Evolutionary conservation across 2,113 vertebrate genomes (phyloP), one percentile per base, ranked within the genome.

Genomic region (Onychorhynchus coronatus): DNA sequence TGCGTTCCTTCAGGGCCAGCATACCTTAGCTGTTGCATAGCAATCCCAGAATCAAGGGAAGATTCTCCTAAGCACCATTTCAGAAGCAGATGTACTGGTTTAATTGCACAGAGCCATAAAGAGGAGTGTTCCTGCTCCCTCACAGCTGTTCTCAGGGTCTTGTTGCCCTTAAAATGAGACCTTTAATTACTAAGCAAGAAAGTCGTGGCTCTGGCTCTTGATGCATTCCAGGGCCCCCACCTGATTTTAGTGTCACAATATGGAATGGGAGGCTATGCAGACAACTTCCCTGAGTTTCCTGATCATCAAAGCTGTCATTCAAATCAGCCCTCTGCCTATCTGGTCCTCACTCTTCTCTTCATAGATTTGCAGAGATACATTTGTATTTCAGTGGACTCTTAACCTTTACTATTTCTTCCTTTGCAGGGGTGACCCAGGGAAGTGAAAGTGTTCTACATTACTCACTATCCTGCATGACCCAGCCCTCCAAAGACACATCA

Each of bases 31-130:
- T 61, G 33, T 65, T 95, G 41, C n/a, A 79, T 62, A 31, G 27
- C 0, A 0, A 35, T 82, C 53, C 23, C 44, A 56, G 62, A 72
- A 52, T 25, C 18, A 5, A 20, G 25, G 20, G 33, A 47, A 68
- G 39, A 44, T 63, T 77, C 42, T 82, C 35, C 27, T 33, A 31
- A 39, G n/a, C 59, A 72, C 19, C 14, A 9, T 70, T 72, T 83
- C 41, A 76, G 58, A 73, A 86, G 33, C 58, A 83, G 53, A 49
- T 76, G 33, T 68, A 22, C 72, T 65, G 41, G 30, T 83, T 79
- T 83, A 56, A 33, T 85, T 67, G 21, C 61, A 65, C 24, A 75
- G 31, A 62, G 30, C 18, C 30, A 17, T 78, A 22, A 63, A 28
- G 27, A 82, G 15, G 23, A 85, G 11, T 8, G 1, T 68, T 93